Conservation (phyloP, 1,140 invertebrate species). For the Drosophila busckii region DNA sequence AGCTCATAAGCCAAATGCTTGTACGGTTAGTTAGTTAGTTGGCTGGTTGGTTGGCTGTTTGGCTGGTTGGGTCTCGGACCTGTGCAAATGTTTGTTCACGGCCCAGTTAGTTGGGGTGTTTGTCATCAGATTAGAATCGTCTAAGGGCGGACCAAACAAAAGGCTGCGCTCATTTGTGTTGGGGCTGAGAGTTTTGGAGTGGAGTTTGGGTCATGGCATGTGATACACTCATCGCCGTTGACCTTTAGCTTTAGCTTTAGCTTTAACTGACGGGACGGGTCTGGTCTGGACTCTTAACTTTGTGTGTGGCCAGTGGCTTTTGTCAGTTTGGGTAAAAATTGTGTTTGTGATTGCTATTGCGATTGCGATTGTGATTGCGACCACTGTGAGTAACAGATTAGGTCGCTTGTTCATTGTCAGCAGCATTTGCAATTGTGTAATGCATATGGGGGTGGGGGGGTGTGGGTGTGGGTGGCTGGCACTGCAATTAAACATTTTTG, state of each 20-base stretch:
- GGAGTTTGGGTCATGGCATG: neutral
- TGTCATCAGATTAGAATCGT: slow-evolving; percentile 59
- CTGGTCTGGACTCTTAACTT: no score
- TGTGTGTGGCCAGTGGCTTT: slow-evolving; percentile 10
- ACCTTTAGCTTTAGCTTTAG: slow-evolving; percentile 59
- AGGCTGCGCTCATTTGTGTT: slow-evolving; percentile 4
- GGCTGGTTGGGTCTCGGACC: slow-evolving; percentile 5
- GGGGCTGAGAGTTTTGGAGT: neutral
- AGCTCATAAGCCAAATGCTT: slow-evolving; percentile 30
- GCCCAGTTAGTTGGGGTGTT: slow-evolving; percentile 53
- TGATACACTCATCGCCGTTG: slow-evolving; percentile 39
- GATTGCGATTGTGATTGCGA: slow-evolving; percentile 9
- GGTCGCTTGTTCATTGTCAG: neutral
- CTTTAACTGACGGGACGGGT: no score
- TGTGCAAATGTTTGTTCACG: slow-evolving; percentile 60
- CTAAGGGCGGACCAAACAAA: slow-evolving; percentile 31
- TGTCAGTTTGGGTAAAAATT: slow-evolving; percentile 11
- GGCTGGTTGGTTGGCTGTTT: neutral
- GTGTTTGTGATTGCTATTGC: neutral
- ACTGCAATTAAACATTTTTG: no score
- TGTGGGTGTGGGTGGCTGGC: no score
- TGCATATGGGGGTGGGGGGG: no score
- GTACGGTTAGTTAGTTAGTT: neutral
- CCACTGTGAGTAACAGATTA: slow-evolving; percentile 9
- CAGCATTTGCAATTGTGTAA: slow-evolving; percentile 48